Evolutionary conservation across 2,113 vertebrate genomes (phyloP), one percentile per base, ranked within the genome.

Genomic region (Myotis yumanensis): DNA sequence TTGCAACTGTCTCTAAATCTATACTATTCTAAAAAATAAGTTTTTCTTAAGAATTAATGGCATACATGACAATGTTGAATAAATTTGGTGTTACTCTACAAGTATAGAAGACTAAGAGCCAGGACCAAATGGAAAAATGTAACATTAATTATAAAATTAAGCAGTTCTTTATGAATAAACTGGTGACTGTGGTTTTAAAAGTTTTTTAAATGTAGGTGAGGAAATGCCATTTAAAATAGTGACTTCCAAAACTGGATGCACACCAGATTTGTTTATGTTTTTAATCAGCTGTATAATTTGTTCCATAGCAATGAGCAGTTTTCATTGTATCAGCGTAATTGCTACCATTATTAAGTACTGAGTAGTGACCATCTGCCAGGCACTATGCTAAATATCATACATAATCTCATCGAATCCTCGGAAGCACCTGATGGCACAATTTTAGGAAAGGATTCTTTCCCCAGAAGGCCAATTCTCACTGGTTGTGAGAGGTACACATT

Each of bases 71-170:
- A 25, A 59, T 59, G 23, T 59, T 59, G 57, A 83, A 68, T n/a
- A 84, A 90, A 71, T 62, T 0, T 35, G 46, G 8, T n/a, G n/a
- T 16, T 46, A 52, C 23, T n/a, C 0, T 12, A 40, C 18, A 84
- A 18, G 9, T 32, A 79, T 30, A 86, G 69, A 76, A 72, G 23
- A 85, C 64, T 15, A 69, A 37, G 57, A 93, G 22, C 35, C 35
- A 95, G 46, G n/a, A 91, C 30, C 54, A 89, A 94, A 54, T 32
- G 32, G 22, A 71, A 76, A 95, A 64, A 28, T 51, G 20, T 51
- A 43, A 51, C 23, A 18, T 18, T 35, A 69, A 76, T 66, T 77
- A 89, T n/a, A 93, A 89, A 94, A 73, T 62, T 16, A 93, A 86
- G 4, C 52, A 88, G 46, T n/a, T 77, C 86, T 85, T 52, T 57